Evolutionary conservation across 2,888 invertebrate species (phyloP).

Genomic region (Dioctria linearis): DNA sequence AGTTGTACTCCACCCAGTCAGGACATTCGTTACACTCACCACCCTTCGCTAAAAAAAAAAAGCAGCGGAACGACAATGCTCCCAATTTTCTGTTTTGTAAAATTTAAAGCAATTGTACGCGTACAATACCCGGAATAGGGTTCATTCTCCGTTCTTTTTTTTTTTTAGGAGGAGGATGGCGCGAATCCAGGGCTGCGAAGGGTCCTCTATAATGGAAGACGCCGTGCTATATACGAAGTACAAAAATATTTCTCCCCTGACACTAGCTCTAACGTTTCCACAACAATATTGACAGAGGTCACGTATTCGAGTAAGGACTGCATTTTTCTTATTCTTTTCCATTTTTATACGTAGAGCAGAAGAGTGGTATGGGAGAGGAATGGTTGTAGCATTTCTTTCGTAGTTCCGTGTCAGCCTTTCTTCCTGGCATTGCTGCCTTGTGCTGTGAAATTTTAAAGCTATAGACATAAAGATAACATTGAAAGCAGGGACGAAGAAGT

Average conservation of each 20-base stretch:
- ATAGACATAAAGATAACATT: conserved; percentile 19
- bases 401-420: conserved; percentile 21
- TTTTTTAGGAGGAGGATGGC: conserved; percentile 5
- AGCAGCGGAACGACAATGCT: conserved; percentile 46
- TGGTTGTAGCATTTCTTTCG: conserved; percentile 25
- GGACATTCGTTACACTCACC: neutral
- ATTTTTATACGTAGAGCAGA: conserved; percentile 11
- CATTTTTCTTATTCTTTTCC: conserved; percentile 53
- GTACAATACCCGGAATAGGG: conserved; percentile 52
- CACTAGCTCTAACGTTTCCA: conserved; percentile 50
- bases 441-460: conserved; percentile 40
- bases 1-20: neutral
- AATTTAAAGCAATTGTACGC: conserved; percentile 57
- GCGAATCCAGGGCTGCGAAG: conserved; percentile 21
- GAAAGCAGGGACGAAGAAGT: neutral
- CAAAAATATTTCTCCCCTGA: conserved; percentile 57
- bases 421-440: conserved; percentile 25
- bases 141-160: conserved; percentile 30
- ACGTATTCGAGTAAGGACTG: conserved; percentile 56
- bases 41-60: conserved; percentile 2
- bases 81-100: conserved; percentile 55
- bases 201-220: conserved; percentile 32
- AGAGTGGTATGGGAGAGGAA: neutral
- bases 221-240: conserved; percentile 27
- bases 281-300: conserved; percentile 58